Evolutionary conservation across 2,888 invertebrate genomes (phyloP), one percentile per base, ranked within the genome.

Genomic region (Drosophila anomalata): DNA sequence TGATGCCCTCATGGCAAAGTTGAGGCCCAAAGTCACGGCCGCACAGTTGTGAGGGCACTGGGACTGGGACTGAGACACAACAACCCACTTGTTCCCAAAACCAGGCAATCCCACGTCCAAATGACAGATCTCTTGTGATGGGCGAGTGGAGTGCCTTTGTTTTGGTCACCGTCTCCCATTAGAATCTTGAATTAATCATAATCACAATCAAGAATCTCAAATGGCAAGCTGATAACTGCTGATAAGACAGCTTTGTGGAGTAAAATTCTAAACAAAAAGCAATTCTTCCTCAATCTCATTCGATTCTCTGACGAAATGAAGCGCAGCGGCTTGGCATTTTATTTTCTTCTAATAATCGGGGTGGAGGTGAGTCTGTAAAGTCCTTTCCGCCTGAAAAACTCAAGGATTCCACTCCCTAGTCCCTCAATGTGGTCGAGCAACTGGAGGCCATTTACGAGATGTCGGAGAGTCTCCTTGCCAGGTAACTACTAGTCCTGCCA

Each of bases 11-110:
- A 65, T 47, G 54, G 12, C 22, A 63, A 29, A n/a, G 8, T 31
- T n/a, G 24, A 46, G 22, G 3, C 36, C 36, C n/a, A 24, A 39
- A 53, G 24, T 24, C 24, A 58, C 17, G 36, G 47, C 56, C 22
- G 31, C 24, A 77, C 63, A 69, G 74, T 77, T 85, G 75, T 57
- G 48, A 36, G 58, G 29, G 3, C 70, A 77, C 50, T 79, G 80
- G 48, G 42, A 77, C 50, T 79, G 80, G 48, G 42, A 8, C 29
- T 42, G n/a, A 14, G 54, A 59, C 61, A 60, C 55, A 3, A 61
- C 71, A 73, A 59, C 73, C 73, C 53, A 79, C 61, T 48, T 36
- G 24, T 52, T 52, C 22, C 6, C 8, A 29, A 14, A 33, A 17
- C 44, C 17, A 12, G 44, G 12, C 44, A 42, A 42, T 42, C 41